phyloP scores from a whole-genome alignment of 2,113 vertebrate genomes.

The Clarias magur region DNA sequence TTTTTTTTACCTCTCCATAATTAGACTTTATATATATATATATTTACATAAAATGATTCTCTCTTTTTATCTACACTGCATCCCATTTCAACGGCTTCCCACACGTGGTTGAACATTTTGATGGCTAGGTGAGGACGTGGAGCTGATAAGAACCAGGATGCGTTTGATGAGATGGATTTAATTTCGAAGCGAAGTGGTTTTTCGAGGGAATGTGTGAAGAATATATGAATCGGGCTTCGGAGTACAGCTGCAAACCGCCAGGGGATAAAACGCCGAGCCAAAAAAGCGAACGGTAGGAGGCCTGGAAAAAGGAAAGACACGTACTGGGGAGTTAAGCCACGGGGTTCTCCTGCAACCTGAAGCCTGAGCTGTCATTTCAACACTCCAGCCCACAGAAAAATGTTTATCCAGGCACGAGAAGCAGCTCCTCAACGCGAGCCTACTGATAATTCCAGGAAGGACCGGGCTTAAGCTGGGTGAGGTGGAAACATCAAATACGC shows the following conservation, averaged over 20 bases:
- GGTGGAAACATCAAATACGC: slow-evolving; percentile 28
- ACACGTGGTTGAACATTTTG: slow-evolving; percentile 25
- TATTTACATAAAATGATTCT: slow-evolving; percentile 16
- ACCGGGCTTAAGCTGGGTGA: slow-evolving; percentile 39
- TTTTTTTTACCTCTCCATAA: neutral
- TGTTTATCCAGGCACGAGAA: slow-evolving; percentile 50
- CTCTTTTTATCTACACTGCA: slow-evolving; percentile 8
- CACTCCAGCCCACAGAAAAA: slow-evolving; percentile 46
- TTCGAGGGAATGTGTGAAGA: slow-evolving; percentile 8
- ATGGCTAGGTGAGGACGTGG: neutral
- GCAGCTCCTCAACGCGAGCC: slow-evolving; percentile 9
- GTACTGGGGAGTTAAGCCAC: slow-evolving; percentile 35
- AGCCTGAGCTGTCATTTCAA: slow-evolving; percentile 39
- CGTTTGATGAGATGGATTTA: slow-evolving; percentile 35
- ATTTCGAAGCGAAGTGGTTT: slow-evolving; percentile 24
- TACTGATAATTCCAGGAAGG: slow-evolving; percentile 46
- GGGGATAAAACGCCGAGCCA: slow-evolving; percentile 17
- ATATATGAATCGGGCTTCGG: slow-evolving; percentile 33
- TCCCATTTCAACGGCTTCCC: slow-evolving; percentile 14
- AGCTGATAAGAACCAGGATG: slow-evolving; percentile 32
- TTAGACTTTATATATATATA: too few relatives aligned
- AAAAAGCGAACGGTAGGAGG: slow-evolving; percentile 6
- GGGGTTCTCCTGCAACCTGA: slow-evolving; percentile 37
- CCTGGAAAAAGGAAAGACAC: slow-evolving; percentile 25
- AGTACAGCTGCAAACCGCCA: slow-evolving; percentile 25